Conservation (phyloP, 2,888 invertebrate genomes). For the Sinotaia quadrata region DNA sequence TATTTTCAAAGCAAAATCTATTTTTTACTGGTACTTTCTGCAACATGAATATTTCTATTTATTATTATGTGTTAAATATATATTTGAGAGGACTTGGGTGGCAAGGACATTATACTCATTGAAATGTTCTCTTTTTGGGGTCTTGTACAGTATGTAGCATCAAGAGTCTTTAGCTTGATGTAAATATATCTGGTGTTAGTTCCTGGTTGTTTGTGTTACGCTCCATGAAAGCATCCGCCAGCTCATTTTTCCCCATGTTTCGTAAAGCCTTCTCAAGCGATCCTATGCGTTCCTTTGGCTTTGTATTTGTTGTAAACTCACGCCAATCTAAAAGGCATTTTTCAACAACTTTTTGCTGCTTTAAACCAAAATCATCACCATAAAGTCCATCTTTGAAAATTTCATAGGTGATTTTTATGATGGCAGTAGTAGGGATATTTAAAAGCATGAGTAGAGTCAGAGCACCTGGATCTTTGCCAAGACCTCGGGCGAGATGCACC, state of each 20-base stretch:
- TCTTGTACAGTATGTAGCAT: no score
- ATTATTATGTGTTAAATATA: no score
- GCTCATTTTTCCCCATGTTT: conserved; percentile 58
- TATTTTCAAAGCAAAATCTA: no score
- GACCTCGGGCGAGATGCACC: conserved; percentile 44
- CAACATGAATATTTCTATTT: no score
- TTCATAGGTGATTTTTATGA: conserved; percentile 50
- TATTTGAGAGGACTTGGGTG: no score
- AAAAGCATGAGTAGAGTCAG: conserved; percentile 55
- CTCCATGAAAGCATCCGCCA: conserved; percentile 54
- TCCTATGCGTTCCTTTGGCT: conserved; percentile 56
- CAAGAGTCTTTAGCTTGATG: no score
- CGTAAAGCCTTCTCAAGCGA: conserved; percentile 55
- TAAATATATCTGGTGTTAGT: conserved; percentile 53
- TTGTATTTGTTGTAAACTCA: conserved; percentile 42
- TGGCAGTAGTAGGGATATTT: conserved; percentile 55
- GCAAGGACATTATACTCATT: no score
- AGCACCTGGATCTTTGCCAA: conserved; percentile 52
- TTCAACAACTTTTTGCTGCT: conserved; percentile 38
- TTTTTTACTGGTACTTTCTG: no score
- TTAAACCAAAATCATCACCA: conserved; percentile 24
- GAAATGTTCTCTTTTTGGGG: no score
- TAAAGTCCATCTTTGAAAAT: conserved; percentile 37
- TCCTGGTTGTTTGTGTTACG: conserved; percentile 52
- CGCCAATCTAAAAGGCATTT: conserved; percentile 55